A percentile compares a stretch with the other conserved stretches of the same genome.
phyloP scores from a whole-genome alignment of 2,888 invertebrate species.

The Diogma glabrata region DNA sequence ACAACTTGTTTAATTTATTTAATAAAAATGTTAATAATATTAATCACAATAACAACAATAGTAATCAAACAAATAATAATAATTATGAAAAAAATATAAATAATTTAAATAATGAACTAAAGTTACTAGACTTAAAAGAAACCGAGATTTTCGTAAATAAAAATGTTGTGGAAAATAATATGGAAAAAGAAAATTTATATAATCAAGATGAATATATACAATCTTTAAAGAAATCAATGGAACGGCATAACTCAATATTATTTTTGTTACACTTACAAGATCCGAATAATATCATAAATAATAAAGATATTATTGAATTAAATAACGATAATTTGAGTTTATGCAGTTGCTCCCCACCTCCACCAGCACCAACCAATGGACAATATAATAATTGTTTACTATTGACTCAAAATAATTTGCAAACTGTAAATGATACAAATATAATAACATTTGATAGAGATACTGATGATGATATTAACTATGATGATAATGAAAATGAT shows the following conservation, averaged over 20 bases:
- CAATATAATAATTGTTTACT: constrained; percentile 16
- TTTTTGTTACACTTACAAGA: constrained; percentile 34
- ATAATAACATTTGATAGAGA: no score
- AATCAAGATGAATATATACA: constrained; percentile 34
- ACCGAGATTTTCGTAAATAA: constrained; percentile 24
- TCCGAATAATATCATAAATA: constrained; percentile 28
- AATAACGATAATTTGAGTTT: constrained; percentile 24
- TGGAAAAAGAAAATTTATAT: constrained; percentile 20
- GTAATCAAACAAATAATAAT: constrained; percentile 2
- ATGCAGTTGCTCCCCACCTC: constrained; percentile 50
- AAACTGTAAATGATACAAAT: no score
- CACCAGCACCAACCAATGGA: constrained; percentile 66
- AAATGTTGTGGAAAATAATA: background rate
- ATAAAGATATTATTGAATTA: constrained; percentile 22
- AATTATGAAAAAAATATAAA: constrained; percentile 24
- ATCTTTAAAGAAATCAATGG: constrained; percentile 31
- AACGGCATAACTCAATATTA: constrained; percentile 35
- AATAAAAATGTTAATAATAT: background rate
- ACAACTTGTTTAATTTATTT: constrained; percentile 2
- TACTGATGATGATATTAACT: no score
- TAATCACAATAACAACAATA: background rate
- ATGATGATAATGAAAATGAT: no score
- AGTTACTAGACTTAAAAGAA: constrained; percentile 30
- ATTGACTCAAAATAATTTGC: no score
- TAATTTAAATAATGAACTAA: constrained; percentile 32